phyloP scores from a whole-genome alignment of 2,797 vertebrate genomes.

The Saxicola maurus region DNA sequence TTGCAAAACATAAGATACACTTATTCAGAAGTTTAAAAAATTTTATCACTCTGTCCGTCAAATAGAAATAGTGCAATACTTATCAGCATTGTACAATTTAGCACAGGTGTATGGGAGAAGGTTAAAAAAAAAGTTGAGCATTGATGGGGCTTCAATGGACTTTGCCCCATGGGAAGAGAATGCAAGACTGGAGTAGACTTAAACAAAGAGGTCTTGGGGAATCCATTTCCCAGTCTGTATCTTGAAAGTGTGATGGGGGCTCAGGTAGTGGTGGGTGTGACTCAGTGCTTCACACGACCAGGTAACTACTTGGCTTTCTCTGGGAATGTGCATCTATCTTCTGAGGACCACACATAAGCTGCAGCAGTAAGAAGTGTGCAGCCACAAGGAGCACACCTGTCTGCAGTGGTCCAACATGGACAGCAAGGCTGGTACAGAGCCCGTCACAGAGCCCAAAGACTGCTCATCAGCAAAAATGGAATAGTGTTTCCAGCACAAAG shows the following conservation, averaged over 20 bases:
- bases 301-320: not conserved
- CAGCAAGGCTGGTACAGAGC: not conserved
- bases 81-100: not conserved
- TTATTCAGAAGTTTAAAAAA: not conserved
- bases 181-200: not conserved
- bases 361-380: not conserved
- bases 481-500: not conserved
- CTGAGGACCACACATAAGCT: not conserved
- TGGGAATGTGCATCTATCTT: not conserved
- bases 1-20: not conserved
- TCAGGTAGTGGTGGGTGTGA: not conserved
- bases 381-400: rapidly evolving
- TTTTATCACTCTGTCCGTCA: not conserved
- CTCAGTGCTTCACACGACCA: not conserved
- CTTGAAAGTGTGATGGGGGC: not conserved
- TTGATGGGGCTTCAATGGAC: not conserved
- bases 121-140: not conserved
- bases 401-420: not conserved
- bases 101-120: not conserved
- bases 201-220: not conserved
- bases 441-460: not conserved
- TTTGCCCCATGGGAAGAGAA: not conserved
- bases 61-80: not conserved
- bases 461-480: not conserved
- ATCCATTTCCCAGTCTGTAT: not conserved